Evolutionary conservation across 1,140 invertebrate species (phyloP), one percentile per base, ranked within the genome.

Genomic region (Amyelois transitella): DNA sequence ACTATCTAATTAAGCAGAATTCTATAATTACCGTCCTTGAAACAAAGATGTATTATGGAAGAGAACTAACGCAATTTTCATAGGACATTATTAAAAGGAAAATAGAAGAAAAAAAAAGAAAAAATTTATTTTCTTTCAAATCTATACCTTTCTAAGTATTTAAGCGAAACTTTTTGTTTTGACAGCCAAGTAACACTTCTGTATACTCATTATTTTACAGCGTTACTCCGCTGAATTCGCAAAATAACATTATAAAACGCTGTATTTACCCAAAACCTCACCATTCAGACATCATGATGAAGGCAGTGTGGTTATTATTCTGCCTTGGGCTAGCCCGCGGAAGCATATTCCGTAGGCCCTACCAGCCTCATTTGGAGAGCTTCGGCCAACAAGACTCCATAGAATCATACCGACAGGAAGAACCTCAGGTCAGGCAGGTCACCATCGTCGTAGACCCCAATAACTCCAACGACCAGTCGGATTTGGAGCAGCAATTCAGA

Each of bases 281-380:
- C 55, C 47, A 62, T 20, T 28, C 24, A 55, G 50, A 53, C n/a
- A 28, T 28, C 70, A 74, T 54, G 55, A 86, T 86, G 83, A 86
- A 75, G 68, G 68, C 69, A 51, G 58, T 74, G 58, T 72, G 66
- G 59, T 47, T 76, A 21, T 60, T 84, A 17, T 49, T 81, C 47
- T 79, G 70, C 65, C 68, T 85, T 17, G 71, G 69, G 18, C 65
- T 84, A 48, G 68, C 69, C 52, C 66, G 66, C 60, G 78, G 62
- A 51, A 76, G 66, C 58, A 79, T 86, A 66, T 80, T 85, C 68
- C 68, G 62, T 1, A 62, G 72, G 32, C 43, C 60, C 19, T 20
- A 48, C 62, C 55, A 6, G 63, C 54, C 12, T 57, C 55, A 5
- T 14, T 17, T 64, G 57, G 64, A 72, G 43, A 52, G 47, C 47